Percentiles rank a stretch among this genome's conserved stretches.
Conservation (phyloP, 2,888 invertebrate species). For the Rotaria magnacalcarata region DNA sequence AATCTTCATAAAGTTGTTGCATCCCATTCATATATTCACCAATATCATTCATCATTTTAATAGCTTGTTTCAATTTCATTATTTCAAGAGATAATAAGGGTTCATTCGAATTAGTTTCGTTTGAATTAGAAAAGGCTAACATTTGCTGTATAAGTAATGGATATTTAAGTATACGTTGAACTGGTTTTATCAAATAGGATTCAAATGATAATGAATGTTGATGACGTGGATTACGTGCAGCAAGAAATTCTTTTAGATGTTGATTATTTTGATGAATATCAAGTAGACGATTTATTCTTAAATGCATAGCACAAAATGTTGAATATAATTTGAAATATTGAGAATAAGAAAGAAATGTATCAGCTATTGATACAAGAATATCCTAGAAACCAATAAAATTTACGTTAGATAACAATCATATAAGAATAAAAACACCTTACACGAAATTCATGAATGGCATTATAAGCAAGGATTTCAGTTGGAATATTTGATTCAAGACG, state of each 20-base stretch:
- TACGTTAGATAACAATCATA: too few species aligned
- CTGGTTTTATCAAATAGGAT: slow-evolving; percentile 95
- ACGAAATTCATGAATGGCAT: slow-evolving; percentile 10
- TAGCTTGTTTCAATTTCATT: neutral
- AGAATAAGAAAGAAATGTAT: slow-evolving; percentile 91
- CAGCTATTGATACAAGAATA: slow-evolving; percentile 87
- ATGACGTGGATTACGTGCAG: slow-evolving; percentile 86
- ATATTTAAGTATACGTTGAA: slow-evolving; percentile 96
- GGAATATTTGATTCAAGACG: slow-evolving; percentile 27
- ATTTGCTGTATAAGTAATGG: slow-evolving; percentile 89
- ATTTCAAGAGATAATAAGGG: neutral
- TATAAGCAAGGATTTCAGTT: neutral
- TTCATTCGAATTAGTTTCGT: neutral
- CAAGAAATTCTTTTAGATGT: slow-evolving; percentile 86
- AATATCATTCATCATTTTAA: slow-evolving; percentile 15
- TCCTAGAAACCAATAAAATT: slow-evolving; percentile 67
- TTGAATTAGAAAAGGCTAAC: slow-evolving; percentile 72
- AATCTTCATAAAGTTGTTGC: slow-evolving; percentile 32
- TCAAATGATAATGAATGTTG: slow-evolving; percentile 88
- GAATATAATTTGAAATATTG: slow-evolving; percentile 98
- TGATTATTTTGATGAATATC: slow-evolving; percentile 75
- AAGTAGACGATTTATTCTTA: slow-evolving; percentile 15
- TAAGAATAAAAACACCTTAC: neutral
- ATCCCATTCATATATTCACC: slow-evolving; percentile 31
- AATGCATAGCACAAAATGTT: slow-evolving; percentile 96